A percentile compares a stretch with the other conserved stretches of the same genome.
phyloP scores from a whole-genome alignment of 2,113 vertebrate genomes.

The Ictidomys tridecemlineatus region DNA sequence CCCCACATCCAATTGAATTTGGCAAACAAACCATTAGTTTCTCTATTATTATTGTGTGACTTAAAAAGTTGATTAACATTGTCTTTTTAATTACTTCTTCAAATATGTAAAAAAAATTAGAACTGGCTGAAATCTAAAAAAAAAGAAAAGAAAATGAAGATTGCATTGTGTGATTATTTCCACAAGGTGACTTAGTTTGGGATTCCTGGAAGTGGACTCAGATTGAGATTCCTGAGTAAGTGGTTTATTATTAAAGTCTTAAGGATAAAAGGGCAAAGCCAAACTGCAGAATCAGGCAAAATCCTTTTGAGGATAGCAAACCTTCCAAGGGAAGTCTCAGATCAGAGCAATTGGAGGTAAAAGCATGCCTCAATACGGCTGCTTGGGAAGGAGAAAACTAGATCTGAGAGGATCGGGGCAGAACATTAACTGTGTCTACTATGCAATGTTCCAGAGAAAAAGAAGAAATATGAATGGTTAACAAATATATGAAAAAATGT shows the following conservation, averaged over 20 bases:
- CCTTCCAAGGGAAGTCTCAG: not conserved
- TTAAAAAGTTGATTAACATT: not conserved
- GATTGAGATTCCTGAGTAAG: conserved; percentile 30
- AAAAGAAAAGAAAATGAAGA: too few species aligned
- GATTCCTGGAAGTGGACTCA: conserved; percentile 11
- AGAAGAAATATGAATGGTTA: too few species aligned
- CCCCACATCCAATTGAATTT: not conserved
- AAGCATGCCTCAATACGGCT: not conserved
- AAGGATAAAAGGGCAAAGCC: not conserved
- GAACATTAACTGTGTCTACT: not conserved
- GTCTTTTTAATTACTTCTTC: conserved; percentile 59
- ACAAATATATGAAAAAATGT: too few species aligned
- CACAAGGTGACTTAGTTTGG: conserved; percentile 21
- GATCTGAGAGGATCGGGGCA: not conserved
- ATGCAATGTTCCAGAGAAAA: not conserved
- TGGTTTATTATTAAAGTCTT: conserved; percentile 42
- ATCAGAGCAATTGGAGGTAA: not conserved
- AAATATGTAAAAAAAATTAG: conserved; percentile 81
- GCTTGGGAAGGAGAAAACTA: not conserved
- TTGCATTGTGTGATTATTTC: conserved; percentile 27
- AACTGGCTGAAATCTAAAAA: conserved; percentile 66
- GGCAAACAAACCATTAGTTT: not conserved
- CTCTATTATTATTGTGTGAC: not conserved
- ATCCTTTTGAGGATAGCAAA: conserved; percentile 22
- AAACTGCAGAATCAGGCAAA: not conserved